phyloP scores from a whole-genome alignment of 2,113 vertebrate genomes.

The Neodon shergylaensis region DNA sequence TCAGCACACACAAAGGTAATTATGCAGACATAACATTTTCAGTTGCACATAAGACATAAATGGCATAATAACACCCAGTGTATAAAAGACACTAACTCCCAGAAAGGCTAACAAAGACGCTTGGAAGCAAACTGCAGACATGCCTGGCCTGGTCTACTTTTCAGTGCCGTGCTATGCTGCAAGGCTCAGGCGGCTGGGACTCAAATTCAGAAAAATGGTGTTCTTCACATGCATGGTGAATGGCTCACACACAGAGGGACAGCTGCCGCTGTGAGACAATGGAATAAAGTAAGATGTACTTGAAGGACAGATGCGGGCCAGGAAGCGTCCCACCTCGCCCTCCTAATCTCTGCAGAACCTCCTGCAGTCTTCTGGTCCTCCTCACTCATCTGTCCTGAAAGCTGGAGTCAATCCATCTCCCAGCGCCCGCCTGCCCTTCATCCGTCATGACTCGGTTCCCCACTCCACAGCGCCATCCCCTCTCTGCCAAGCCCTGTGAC shows the following conservation, averaged over 20 bases:
- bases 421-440: fast-evolving
- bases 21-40: not conserved
- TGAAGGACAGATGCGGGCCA: not conserved
- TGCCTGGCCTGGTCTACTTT: not conserved
- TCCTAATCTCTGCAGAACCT: not conserved
- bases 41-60: not conserved
- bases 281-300: not conserved
- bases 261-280: not conserved
- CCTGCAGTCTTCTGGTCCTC: not conserved
- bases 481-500: not conserved
- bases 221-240: not conserved
- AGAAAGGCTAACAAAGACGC: not conserved
- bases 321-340: not conserved
- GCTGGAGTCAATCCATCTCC: not conserved
- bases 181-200: not conserved
- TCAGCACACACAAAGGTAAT: not conserved
- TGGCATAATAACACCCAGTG: not conserved
- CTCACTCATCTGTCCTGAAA: not conserved
- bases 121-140: not conserved
- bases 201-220: not conserved
- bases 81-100: not conserved
- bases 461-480: not conserved
- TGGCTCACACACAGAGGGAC: not conserved
- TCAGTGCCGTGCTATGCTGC: not conserved
- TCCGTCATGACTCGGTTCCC: not conserved